Conservation (phyloP, 2,888 invertebrate species). For the Xanthia icteritia region DNA sequence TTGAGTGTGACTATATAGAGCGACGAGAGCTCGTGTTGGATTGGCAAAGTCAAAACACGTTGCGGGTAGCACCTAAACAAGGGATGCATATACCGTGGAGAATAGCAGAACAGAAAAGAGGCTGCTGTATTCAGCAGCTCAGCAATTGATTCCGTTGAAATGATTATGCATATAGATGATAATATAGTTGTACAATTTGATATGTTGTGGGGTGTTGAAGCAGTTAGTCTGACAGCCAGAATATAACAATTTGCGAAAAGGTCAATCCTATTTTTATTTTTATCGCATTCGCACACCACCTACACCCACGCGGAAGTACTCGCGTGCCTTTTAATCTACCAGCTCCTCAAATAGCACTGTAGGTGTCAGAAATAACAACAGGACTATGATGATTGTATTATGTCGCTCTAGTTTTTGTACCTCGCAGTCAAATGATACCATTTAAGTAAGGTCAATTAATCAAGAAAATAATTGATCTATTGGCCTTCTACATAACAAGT, state of each 20-base stretch:
- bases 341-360: conserved; percentile 21
- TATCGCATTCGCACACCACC: not conserved
- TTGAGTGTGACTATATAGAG: not conserved
- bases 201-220: not conserved
- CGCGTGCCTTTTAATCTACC: conserved; percentile 28
- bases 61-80: not conserved
- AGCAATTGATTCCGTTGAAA: not conserved
- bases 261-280: conserved; percentile 32
- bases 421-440: conserved; percentile 38
- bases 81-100: no score
- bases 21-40: not conserved
- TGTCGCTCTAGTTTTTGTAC: conserved; percentile 34
- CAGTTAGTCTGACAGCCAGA: not conserved
- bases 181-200: not conserved
- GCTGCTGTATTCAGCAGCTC: no score
- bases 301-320: conserved; percentile 46
- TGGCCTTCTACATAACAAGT: conserved; percentile 44
- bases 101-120: not conserved
- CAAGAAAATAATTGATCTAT: conserved; percentile 50
- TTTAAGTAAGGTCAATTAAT: conserved; percentile 45
- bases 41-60: not conserved
- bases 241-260: not conserved
- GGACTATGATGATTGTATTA: not conserved
- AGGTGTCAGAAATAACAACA: conserved; percentile 5
- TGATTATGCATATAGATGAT: not conserved